Conservation (phyloP, 2,888 invertebrate genomes). For the Eupithecia subfuscata region DNA sequence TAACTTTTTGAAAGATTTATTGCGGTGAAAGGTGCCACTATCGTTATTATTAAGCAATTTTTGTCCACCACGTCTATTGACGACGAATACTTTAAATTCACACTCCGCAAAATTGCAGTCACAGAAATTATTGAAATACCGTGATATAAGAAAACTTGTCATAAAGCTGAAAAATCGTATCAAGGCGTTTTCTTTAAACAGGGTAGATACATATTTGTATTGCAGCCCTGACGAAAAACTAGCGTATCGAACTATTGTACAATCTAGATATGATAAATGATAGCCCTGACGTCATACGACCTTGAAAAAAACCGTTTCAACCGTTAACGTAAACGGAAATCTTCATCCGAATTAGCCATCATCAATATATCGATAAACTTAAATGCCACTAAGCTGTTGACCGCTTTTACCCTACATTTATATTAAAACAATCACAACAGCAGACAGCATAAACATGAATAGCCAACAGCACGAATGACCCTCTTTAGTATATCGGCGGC, state of each 20-base stretch:
- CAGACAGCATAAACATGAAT: slow-evolving; percentile 48
- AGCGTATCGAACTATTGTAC: not conserved
- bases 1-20: slow-evolving; percentile 69
- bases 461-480: slow-evolving; percentile 68
- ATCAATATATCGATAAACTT: not conserved
- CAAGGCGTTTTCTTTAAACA: not conserved
- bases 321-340: not conserved
- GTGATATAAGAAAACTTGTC: not conserved
- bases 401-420: not conserved
- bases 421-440: slow-evolving; percentile 1
- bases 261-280: not conserved
- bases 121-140: not conserved
- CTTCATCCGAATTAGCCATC: not conserved
- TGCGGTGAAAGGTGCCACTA: slow-evolving; percentile 32
- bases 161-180: not conserved
- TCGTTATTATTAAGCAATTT: not conserved
- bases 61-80: not conserved
- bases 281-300: not conserved
- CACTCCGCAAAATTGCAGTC: not conserved
- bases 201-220: too few species aligned
- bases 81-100: not conserved
- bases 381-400: not conserved
- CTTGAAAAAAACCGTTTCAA: not conserved
- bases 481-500: slow-evolving; percentile 66
- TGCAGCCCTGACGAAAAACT: too few species aligned